These are phyloP conservation scores for Barypeithes pellucidus DNA, from an alignment of 2,888 invertebrate genomes.

Conservation along the genomic window DNA sequence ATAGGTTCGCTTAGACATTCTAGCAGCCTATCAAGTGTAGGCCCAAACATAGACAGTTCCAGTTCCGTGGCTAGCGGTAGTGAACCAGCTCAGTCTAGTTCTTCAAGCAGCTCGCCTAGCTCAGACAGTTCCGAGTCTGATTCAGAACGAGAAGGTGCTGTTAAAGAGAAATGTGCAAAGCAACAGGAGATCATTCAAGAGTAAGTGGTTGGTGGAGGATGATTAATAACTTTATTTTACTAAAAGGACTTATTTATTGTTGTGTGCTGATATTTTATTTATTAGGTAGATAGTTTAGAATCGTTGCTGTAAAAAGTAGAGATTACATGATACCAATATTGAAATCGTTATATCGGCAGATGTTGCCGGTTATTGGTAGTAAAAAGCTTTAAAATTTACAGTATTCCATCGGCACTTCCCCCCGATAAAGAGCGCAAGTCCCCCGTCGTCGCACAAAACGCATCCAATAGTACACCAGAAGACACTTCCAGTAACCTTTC, in stretches of 20 bases:
- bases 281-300: too few relatives aligned
- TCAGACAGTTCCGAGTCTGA: constrained; percentile 56
- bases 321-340: too few relatives aligned
- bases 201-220: constrained; percentile 48
- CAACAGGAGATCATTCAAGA: constrained; percentile 36
- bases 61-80: constrained; percentile 69
- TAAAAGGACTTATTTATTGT: too few relatives aligned
- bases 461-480: constrained; percentile 61
- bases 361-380: too few relatives aligned
- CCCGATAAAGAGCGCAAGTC: background rate
- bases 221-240: too few relatives aligned
- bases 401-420: background rate
- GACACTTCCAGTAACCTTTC: constrained; percentile 58
- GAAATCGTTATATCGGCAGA: too few relatives aligned
- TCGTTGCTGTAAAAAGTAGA: too few relatives aligned
- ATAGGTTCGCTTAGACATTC: constrained; percentile 64
- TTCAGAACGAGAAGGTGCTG: constrained; percentile 47
- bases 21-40: constrained; percentile 81
- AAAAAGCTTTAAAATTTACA: too few relatives aligned
- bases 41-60: constrained; percentile 79
- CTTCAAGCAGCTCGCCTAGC: constrained; percentile 49
- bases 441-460: constrained; percentile 6
- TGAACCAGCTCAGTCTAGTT: constrained; percentile 47
- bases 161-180: constrained; percentile 28
- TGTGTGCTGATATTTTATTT: too few relatives aligned